A percentile compares a stretch with the other conserved stretches of the same genome.
phyloP scores from a whole-genome alignment of 2,113 vertebrate species.

The Camelus dromedarius region DNA sequence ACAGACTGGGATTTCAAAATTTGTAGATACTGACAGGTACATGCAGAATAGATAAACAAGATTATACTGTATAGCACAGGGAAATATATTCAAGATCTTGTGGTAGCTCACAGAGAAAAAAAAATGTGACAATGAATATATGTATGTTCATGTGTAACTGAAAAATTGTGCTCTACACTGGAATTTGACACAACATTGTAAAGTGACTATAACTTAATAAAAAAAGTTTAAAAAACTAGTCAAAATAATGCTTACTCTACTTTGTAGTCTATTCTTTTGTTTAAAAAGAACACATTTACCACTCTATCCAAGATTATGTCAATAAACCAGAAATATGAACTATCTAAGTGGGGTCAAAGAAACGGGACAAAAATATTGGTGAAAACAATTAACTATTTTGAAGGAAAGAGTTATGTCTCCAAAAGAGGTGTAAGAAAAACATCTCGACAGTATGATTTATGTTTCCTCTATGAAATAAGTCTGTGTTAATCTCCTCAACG shows the following conservation, averaged over 20 bases:
- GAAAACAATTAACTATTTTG: conserved; percentile 10
- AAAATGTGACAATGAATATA: too few species aligned
- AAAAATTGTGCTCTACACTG: too few species aligned
- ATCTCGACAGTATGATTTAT: neutral
- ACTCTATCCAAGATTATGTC: neutral
- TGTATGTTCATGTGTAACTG: too few species aligned
- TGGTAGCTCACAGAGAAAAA: too few species aligned
- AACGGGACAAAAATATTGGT: neutral
- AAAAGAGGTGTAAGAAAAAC: neutral
- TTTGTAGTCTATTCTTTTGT: neutral
- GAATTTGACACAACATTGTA: too few species aligned
- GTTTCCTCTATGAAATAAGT: conserved; percentile 50
- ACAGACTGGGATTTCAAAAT: too few species aligned
- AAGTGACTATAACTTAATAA: too few species aligned
- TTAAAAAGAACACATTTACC: conserved; percentile 31
- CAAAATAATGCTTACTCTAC: conserved; percentile 20
- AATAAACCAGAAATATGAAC: conserved; percentile 3
- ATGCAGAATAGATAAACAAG: too few species aligned
- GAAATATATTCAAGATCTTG: too few species aligned
- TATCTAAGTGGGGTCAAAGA: neutral
- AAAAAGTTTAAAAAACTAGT: neutral
- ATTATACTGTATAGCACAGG: too few species aligned
- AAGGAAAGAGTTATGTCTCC: neutral
- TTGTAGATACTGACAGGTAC: too few species aligned
- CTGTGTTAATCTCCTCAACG: neutral